Conservation (phyloP, 2,113 vertebrate species). For the Corynorhinus townsendii region DNA sequence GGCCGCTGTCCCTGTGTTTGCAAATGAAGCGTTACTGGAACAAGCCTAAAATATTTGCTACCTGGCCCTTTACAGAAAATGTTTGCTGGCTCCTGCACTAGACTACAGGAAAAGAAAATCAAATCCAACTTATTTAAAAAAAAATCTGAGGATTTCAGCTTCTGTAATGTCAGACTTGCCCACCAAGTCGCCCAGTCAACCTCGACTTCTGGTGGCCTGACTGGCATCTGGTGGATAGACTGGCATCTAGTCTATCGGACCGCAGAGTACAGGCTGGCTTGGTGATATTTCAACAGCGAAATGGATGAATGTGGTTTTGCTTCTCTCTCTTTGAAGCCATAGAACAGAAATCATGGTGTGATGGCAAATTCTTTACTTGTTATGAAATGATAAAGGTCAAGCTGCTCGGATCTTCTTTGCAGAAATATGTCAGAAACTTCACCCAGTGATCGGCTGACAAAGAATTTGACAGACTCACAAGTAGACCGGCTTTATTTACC, state of each 20-base stretch:
- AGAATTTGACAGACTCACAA: not conserved
- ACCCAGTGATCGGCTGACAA: conserved; percentile 1
- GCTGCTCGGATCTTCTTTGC: conserved; percentile 44
- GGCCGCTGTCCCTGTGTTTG: not conserved
- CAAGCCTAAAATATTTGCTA: fast-evolving
- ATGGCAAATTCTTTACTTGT: conserved; percentile 37
- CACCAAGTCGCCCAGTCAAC: fast-evolving
- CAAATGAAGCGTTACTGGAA: fast-evolving
- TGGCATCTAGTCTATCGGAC: not conserved
- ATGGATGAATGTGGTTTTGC: not conserved
- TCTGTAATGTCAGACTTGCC: not conserved
- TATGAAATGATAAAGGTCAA: conserved; percentile 64
- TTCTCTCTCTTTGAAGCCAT: conserved; percentile 1
- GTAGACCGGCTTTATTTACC: not conserved
- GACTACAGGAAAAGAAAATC: not conserved
- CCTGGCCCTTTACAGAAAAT: not conserved
- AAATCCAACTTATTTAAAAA: not conserved
- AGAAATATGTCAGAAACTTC: conserved; percentile 11
- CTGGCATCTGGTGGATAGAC: not conserved
- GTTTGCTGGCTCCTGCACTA: not conserved
- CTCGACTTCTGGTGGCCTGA: not conserved
- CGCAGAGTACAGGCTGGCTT: fast-evolving
- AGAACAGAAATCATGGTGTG: not conserved
- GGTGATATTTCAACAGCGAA: conserved; percentile 34
- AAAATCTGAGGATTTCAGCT: not conserved